A percentile compares a stretch with the other conserved stretches of the same genome.
phyloP scores from a whole-genome alignment of 53 echinoderm and acorn worm genomes.

The Temnopleurus reevesii region DNA sequence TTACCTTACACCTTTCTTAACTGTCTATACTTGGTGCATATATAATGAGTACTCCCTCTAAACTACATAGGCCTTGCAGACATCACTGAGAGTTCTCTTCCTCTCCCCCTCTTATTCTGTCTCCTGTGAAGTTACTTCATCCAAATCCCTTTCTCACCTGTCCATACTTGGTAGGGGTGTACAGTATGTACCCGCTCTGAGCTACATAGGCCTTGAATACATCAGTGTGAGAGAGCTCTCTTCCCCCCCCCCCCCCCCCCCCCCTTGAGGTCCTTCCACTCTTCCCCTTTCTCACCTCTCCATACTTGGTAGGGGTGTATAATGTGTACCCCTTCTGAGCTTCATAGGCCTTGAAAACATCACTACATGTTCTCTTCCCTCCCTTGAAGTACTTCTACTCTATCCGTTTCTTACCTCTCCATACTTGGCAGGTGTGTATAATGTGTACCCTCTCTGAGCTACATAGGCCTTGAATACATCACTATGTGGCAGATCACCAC shows the following conservation, averaged over 20 bases:
- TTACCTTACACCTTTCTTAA: too few species aligned
- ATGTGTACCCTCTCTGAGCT: constrained; percentile 83
- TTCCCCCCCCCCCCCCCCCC: too few species aligned
- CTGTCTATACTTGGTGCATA: too few species aligned
- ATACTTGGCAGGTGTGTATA: constrained; percentile 81
- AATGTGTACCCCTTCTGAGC: constrained; percentile 87
- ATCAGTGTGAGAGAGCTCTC: not conserved
- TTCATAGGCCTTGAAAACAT: constrained; percentile 83
- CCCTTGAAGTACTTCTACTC: too few species aligned
- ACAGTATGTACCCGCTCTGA: not conserved
- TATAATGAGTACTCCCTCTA: too few species aligned
- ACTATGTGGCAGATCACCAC: constrained; percentile 80
- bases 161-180: too few species aligned
- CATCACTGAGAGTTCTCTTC: too few species aligned
- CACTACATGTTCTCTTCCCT: constrained; percentile 52
- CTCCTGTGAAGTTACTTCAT: too few species aligned
- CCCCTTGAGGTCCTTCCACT: too few species aligned
- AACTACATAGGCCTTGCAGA: too few species aligned
- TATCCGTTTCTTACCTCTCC: constrained; percentile 92
- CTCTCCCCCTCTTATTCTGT: too few species aligned
- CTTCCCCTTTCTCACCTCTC: constrained; percentile 88
- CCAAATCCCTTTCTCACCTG: too few species aligned
- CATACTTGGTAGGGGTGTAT: constrained; percentile 81
- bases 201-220: not conserved
- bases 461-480: constrained; percentile 86